These are phyloP conservation scores for Helicoverpa zea DNA, from an alignment of 1,140 invertebrate genomes.

Conservation along the genomic window DNA sequence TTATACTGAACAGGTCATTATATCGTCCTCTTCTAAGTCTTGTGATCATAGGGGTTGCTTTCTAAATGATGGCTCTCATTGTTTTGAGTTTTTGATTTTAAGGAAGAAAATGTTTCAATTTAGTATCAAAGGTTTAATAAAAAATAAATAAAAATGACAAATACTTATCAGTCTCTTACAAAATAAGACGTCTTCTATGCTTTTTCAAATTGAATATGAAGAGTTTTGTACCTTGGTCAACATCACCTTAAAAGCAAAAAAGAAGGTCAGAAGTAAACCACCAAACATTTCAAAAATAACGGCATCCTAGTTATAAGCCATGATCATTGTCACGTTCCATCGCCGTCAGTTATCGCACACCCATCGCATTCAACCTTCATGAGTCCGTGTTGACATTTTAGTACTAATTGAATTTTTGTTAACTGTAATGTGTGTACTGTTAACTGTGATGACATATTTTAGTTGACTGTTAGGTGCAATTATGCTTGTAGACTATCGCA, in stretches of 20 bases:
- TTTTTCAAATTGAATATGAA: too few relatives aligned
- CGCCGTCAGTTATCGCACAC: conserved; percentile 21
- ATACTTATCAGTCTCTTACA: too few relatives aligned
- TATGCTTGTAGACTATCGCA: conserved; percentile 4
- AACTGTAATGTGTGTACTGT: conserved; percentile 15
- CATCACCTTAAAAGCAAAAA: too few relatives aligned
- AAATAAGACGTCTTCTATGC: too few relatives aligned
- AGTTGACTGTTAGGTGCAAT: neutral
- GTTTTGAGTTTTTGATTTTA: neutral
- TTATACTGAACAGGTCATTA: conserved; percentile 38
- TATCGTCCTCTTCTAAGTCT: neutral
- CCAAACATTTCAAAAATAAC: neutral
- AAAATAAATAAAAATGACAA: too few relatives aligned
- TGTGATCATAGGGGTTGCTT: neutral
- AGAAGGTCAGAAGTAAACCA: neutral
- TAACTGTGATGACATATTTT: conserved; percentile 14
- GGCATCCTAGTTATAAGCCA: neutral
- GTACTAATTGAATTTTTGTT: conserved; percentile 52
- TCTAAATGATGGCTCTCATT: neutral
- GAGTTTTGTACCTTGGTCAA: too few relatives aligned
- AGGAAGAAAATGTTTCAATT: too few relatives aligned
- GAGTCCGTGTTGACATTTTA: conserved; percentile 46
- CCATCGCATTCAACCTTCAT: conserved; percentile 53
- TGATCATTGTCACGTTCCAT: conserved; percentile 37
- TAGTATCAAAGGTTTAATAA: too few relatives aligned